These are phyloP conservation scores for Blastobasis adustella DNA, from an alignment of 2,888 invertebrate species.

Conservation along the genomic window DNA sequence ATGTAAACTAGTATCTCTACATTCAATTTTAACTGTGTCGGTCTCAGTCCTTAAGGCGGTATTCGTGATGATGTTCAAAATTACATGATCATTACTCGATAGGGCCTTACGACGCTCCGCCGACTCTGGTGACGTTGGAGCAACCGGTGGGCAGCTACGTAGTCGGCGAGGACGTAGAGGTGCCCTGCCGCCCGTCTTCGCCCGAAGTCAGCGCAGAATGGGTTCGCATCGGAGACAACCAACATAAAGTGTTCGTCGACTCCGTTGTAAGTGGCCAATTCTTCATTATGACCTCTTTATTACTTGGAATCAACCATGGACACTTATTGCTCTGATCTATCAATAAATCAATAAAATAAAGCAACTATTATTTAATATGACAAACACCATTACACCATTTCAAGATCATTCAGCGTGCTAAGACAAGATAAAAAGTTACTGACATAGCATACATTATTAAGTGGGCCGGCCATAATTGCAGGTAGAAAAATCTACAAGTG, in stretches of 20 bases:
- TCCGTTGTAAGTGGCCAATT: constrained; percentile 32
- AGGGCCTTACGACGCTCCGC: constrained; percentile 31
- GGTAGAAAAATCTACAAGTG: no score
- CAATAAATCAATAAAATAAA: no score
- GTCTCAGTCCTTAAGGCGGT: no score
- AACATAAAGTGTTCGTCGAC: constrained; percentile 35
- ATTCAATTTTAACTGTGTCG: no score
- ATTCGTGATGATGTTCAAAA: no score
- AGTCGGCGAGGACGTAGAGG: constrained; percentile 51
- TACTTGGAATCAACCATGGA: no score
- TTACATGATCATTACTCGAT: constrained; percentile 2
- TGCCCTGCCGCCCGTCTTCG: constrained; percentile 36
- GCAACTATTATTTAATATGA: background rate
- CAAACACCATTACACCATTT: background rate
- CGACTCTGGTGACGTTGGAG: constrained; percentile 45
- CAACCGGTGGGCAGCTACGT: constrained; percentile 43
- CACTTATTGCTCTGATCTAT: no score
- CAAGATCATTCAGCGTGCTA: no score
- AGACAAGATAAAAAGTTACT: no score
- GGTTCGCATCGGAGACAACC: constrained; percentile 44
- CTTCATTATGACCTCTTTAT: background rate
- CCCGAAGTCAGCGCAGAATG: constrained; percentile 33
- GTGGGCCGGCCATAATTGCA: no score
- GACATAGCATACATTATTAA: no score
- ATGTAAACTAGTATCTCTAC: no score